A percentile compares a stretch with the other conserved stretches of the same genome.
These are phyloP conservation scores for Scaptodrosophila lebanonensis DNA, from an alignment of 1,140 invertebrate genomes.

Conservation along the genomic window DNA sequence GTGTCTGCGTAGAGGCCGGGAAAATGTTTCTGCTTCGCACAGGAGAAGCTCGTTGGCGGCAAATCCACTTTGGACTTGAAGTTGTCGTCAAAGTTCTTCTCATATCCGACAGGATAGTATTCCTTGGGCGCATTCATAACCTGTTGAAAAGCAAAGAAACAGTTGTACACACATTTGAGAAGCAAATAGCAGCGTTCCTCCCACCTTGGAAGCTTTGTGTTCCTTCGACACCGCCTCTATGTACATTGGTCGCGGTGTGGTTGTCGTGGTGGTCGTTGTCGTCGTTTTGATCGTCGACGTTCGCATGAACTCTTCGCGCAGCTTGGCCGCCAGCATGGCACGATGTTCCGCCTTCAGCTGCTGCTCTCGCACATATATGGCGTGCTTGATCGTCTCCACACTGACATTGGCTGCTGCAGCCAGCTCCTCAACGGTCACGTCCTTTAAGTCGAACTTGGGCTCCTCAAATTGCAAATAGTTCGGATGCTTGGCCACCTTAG, in stretches of 20 bases:
- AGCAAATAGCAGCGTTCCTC: not conserved
- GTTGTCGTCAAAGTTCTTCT: slow-evolving; percentile 92
- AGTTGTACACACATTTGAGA: too few relatives aligned
- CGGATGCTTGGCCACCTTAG: slow-evolving; percentile 44
- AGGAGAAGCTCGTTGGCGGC: slow-evolving; percentile 91
- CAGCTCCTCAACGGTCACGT: slow-evolving; percentile 79
- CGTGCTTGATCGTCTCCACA: slow-evolving; percentile 84
- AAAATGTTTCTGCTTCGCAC: slow-evolving; percentile 92
- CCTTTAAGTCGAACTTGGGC: slow-evolving; percentile 77
- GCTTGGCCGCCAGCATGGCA: slow-evolving; percentile 55
- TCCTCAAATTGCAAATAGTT: slow-evolving; percentile 71
- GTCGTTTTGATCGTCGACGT: slow-evolving; percentile 78
- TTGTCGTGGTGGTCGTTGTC: slow-evolving; percentile 77
- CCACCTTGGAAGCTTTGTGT: slow-evolving; percentile 70
- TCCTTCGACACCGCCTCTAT: slow-evolving; percentile 38
- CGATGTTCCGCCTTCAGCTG: slow-evolving; percentile 79
- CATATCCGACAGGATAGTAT: slow-evolving; percentile 90
- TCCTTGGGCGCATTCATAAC: slow-evolving; percentile 93
- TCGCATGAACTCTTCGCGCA: slow-evolving; percentile 68
- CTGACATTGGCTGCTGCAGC: slow-evolving; percentile 85
- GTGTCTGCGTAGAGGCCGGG: slow-evolving; percentile 93
- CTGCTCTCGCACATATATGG: slow-evolving; percentile 83
- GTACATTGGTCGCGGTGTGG: slow-evolving; percentile 42
- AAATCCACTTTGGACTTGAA: slow-evolving; percentile 89
- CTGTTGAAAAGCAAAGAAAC: slow-evolving; percentile 59